Conservation (phyloP, 2,113 vertebrate genomes). For the Bubalus kerabau region DNA sequence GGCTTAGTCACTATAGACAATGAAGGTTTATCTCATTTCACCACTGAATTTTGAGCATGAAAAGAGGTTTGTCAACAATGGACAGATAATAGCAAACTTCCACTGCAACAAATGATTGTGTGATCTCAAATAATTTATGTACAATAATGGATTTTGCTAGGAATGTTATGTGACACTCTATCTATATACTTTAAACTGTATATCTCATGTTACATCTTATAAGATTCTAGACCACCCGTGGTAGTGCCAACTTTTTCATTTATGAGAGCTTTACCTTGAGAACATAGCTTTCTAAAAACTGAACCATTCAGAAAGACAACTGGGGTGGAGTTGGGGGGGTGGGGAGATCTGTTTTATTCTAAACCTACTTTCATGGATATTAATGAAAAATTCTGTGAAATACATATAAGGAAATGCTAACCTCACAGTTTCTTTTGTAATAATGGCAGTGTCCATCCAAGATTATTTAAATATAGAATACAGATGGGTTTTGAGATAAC, state of each 20-base stretch:
- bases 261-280: not conserved
- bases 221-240: not conserved
- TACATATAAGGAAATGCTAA: not conserved
- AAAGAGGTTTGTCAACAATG: not conserved
- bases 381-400: not conserved
- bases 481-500: not conserved
- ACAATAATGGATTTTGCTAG: not conserved
- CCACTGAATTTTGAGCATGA: not conserved
- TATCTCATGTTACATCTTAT: not conserved
- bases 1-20: not conserved
- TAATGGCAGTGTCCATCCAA: not conserved
- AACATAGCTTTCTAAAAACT: not conserved
- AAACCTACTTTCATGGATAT: not conserved
- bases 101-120: not conserved
- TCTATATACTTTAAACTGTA: not conserved
- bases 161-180: too few relatives aligned
- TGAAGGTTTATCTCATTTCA: not conserved
- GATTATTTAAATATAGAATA: not conserved
- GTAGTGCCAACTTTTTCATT: not conserved
- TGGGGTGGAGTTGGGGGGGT: accelerated
- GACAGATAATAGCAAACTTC: not conserved
- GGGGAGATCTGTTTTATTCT: not conserved
- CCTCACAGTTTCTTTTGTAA: not conserved
- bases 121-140: not conserved
- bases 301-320: not conserved